Percentiles rank a stretch among this genome's conserved stretches.
Conservation (phyloP, 2,113 vertebrate species). For the Callipepla californica region DNA sequence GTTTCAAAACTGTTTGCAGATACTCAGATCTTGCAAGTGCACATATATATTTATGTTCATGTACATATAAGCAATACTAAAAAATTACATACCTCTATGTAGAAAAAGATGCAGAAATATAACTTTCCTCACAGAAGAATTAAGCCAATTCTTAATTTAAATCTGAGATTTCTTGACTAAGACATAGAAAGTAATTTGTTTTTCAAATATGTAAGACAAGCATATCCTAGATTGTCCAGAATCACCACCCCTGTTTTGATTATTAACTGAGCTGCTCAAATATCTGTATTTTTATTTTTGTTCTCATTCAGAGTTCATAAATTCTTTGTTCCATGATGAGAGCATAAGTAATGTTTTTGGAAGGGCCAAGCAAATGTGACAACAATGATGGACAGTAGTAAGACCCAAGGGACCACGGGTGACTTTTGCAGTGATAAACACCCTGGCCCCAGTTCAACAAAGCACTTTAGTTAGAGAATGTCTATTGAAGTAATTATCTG, state of each 20-base stretch:
- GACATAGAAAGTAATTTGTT: background rate
- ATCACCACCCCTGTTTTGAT: background rate
- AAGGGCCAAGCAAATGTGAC: background rate
- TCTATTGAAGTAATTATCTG: background rate
- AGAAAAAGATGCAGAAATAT: background rate
- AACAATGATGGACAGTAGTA: background rate
- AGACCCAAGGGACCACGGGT: background rate
- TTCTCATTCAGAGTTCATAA: background rate
- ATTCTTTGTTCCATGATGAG: background rate
- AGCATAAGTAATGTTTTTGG: background rate
- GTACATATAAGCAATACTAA: background rate
- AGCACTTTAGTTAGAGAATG: background rate
- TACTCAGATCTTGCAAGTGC: background rate
- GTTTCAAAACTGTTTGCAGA: constrained; percentile 61
- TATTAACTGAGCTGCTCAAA: background rate
- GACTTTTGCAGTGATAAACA: background rate
- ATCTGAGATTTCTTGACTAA: background rate
- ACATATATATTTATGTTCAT: background rate
- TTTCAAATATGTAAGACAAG: background rate
- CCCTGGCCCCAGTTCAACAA: background rate
- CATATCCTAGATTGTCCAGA: background rate
- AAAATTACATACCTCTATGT: background rate
- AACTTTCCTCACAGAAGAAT: background rate
- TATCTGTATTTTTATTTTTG: background rate
- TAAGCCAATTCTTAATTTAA: background rate